Evolutionary conservation across 1,140 invertebrate species (phyloP).

Genomic region (Aphelinus atriplicis): DNA sequence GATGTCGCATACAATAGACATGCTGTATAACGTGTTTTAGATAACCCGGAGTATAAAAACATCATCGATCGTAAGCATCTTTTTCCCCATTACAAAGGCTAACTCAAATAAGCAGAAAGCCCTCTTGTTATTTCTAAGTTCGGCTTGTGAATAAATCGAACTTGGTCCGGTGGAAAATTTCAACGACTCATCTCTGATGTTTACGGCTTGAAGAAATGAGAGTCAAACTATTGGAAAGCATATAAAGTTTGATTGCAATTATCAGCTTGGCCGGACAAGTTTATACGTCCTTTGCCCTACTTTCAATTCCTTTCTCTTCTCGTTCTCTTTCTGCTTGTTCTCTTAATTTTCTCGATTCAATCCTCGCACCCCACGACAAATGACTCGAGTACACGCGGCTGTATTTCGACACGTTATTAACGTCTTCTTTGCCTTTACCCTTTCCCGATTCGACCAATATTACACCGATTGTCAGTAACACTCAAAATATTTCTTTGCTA

Average conservation of each 20-base stretch:
- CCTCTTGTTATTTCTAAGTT: too few species aligned
- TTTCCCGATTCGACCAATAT: too few species aligned
- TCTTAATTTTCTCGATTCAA: too few species aligned
- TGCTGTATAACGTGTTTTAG: too few species aligned
- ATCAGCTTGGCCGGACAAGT: neutral
- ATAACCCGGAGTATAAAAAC: too few species aligned
- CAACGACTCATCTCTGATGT: neutral
- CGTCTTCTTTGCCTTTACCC: neutral
- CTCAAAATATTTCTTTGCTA: too few species aligned
- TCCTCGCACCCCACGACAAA: neutral
- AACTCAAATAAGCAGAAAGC: too few species aligned
- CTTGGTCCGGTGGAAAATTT: neutral
- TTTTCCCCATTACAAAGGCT: too few species aligned
- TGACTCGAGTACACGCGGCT: neutral
- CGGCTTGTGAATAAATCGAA: too few species aligned
- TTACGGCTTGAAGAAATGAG: neutral
- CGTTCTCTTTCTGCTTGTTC: neutral
- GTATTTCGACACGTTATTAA: neutral
- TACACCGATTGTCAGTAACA: too few species aligned
- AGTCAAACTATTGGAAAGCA: neutral
- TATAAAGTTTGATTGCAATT: slow-evolving; percentile 3
- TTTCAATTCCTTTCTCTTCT: neutral
- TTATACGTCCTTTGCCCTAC: neutral
- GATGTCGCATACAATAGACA: too few species aligned
- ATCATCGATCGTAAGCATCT: too few species aligned